Conservation (phyloP, 2,888 invertebrate genomes). For the Cataglyphis altisquamis region DNA sequence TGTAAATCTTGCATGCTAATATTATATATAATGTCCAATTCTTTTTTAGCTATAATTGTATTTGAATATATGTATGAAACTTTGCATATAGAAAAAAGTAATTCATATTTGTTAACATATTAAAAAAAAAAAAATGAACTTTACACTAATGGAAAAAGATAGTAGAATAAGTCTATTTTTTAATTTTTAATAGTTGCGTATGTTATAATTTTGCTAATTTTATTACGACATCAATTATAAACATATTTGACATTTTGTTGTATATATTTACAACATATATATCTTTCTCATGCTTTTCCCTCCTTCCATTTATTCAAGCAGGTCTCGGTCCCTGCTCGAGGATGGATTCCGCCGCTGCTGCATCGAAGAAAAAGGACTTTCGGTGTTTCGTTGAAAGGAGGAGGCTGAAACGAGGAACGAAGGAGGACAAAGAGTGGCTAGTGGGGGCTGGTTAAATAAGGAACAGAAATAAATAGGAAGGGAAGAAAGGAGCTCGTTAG, state of each 20-base stretch:
- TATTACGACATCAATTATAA: not conserved
- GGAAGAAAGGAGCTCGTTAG: conserved; percentile 80
- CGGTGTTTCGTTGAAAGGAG: conserved; percentile 68
- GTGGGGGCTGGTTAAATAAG: conserved; percentile 84
- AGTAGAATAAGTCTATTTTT: not conserved
- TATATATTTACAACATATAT: conserved; percentile 35
- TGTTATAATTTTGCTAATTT: not conserved
- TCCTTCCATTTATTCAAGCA: conserved; percentile 76
- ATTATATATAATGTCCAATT: not conserved
- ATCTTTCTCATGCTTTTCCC: conserved; percentile 54
- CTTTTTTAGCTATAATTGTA: not conserved
- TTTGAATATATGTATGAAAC: not conserved
- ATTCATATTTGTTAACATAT: not conserved
- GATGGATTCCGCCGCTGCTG: conserved; percentile 70
- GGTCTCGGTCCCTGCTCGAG: conserved; percentile 66
- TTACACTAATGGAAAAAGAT: too few relatives aligned
- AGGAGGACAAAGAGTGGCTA: conserved; percentile 72
- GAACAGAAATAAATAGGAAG: conserved; percentile 85
- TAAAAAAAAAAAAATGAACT: not conserved
- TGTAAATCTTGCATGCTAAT: not conserved
- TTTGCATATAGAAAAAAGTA: not conserved
- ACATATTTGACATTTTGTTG: conserved; percentile 21
- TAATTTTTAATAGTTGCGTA: not conserved
- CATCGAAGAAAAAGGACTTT: conserved; percentile 74
- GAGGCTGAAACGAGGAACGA: conserved; percentile 63